phyloP scores from a whole-genome alignment of 2,113 vertebrate species.

The Arenaria interpres region DNA sequence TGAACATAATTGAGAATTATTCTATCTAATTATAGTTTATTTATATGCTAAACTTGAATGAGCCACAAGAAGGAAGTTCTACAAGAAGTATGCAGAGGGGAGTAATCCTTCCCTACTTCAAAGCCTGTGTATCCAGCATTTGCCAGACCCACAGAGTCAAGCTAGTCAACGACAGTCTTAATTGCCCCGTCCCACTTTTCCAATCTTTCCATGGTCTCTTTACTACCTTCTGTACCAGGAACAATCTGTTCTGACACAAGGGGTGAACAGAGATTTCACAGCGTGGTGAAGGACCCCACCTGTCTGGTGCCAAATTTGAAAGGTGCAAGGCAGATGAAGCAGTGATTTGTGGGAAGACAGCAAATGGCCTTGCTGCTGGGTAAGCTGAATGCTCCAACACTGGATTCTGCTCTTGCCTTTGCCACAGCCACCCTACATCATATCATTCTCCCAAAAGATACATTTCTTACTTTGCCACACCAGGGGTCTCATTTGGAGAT shows the following conservation, averaged over 20 bases:
- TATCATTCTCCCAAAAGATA: background rate
- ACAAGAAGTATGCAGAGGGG: background rate
- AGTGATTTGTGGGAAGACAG: rapidly evolving
- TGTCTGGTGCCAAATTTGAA: background rate
- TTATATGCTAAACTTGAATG: background rate
- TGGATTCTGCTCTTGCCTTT: background rate
- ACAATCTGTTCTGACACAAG: background rate
- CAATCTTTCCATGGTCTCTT: background rate
- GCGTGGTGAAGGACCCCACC: rapidly evolving
- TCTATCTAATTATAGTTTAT: background rate
- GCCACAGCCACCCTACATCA: background rate
- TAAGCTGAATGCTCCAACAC: background rate
- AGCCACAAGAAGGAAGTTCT: background rate
- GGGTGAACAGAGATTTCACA: background rate
- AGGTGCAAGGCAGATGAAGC: background rate
- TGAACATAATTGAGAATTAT: background rate
- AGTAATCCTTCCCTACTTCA: background rate
- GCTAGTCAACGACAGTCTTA: background rate
- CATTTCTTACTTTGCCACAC: background rate
- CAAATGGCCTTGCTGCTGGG: background rate
- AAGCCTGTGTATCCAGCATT: background rate
- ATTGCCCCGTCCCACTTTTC: background rate
- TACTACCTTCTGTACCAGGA: background rate
- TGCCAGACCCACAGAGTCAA: background rate
- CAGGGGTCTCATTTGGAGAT: background rate